These are phyloP conservation scores for Julus scanicus DNA, from an alignment of 2,888 invertebrate genomes.

Conservation along the genomic window DNA sequence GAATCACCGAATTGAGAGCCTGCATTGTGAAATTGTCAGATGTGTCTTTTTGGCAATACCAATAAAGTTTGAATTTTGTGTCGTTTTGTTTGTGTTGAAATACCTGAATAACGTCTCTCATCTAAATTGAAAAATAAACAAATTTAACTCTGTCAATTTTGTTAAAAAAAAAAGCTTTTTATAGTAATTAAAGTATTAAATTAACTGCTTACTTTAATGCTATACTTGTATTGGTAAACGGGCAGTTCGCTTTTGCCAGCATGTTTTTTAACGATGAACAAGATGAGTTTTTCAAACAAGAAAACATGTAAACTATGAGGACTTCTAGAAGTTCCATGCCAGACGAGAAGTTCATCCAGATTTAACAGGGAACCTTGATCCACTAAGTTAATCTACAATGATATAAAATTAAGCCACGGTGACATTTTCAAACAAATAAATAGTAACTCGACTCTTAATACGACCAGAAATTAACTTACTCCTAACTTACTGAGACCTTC, in stretches of 20 bases:
- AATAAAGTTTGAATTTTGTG: conserved; percentile 12
- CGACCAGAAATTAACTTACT: background rate
- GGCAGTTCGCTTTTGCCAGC: background rate
- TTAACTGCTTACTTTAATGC: background rate
- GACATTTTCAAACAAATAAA: background rate
- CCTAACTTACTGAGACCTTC: background rate
- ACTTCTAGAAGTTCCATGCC: background rate
- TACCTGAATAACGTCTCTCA: conserved; percentile 8
- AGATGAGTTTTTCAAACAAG: background rate
- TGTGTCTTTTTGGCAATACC: background rate
- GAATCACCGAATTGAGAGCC: background rate
- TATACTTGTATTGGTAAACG: background rate
- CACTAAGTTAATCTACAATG: background rate
- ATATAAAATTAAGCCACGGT: background rate
- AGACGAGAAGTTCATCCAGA: background rate
- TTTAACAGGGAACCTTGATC: background rate
- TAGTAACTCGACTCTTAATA: background rate
- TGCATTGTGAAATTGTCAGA: background rate
- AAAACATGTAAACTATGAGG: background rate
- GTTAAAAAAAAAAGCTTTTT: background rate
- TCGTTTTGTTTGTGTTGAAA: background rate
- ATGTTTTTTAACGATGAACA: background rate
- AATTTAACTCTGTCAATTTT: background rate
- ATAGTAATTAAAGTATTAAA: background rate
- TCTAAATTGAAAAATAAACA: background rate